Evolutionary conservation across 37 sponge, comb jelly and placozoan species (phyloP).

Genomic region (Theonella swinhoei): DNA sequence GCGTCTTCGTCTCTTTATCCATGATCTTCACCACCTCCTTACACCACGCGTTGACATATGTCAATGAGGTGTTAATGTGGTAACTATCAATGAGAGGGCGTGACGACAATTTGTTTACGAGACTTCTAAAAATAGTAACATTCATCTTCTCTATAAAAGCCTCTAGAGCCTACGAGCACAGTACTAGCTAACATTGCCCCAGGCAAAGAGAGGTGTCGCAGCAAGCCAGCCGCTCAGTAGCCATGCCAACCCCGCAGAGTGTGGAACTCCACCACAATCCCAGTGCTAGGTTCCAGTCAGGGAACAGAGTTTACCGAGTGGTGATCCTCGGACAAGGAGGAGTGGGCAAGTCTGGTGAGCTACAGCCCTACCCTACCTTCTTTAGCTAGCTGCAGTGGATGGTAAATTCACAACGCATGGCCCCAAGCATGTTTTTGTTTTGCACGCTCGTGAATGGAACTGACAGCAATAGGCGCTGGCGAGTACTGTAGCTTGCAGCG

Average conservation of each 20-base stretch:
- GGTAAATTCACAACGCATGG: too few species aligned
- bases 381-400: too few species aligned
- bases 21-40: too few species aligned
- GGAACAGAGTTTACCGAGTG: slow-evolving; percentile 79
- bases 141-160: background rate
- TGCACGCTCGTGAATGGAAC: background rate
- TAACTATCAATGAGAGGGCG: too few species aligned
- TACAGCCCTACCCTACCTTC: background rate
- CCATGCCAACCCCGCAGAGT: slow-evolving; percentile 38
- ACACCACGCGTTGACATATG: too few species aligned
- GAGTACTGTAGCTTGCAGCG: background rate
- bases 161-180: too few species aligned
- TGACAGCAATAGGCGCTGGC: background rate
- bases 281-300: slow-evolving; percentile 67
- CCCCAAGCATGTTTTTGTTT: too few species aligned
- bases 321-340: slow-evolving; percentile 90
- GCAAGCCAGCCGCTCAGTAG: too few species aligned
- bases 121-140: background rate
- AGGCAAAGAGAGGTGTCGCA: too few species aligned
- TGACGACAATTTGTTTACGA: background rate
- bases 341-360: slow-evolving; percentile 90
- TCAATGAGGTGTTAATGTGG: too few species aligned
- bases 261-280: slow-evolving; percentile 59
- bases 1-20: too few species aligned
- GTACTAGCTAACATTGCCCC: too few species aligned